These are phyloP conservation scores for Agrotis ipsilon DNA, from an alignment of 2,888 invertebrate genomes.

Conservation along the genomic window DNA sequence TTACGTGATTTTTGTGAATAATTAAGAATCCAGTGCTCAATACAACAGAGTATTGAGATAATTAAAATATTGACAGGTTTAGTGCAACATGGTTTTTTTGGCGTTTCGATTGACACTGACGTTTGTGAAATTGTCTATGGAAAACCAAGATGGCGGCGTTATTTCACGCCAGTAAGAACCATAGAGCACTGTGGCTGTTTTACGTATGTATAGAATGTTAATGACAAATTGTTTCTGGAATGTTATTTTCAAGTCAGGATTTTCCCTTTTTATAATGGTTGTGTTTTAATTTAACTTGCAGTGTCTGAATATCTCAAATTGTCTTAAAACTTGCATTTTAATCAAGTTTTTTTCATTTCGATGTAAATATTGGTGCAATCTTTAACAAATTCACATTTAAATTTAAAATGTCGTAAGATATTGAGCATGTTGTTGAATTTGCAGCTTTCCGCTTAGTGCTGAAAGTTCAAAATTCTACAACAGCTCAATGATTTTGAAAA, in stretches of 20 bases:
- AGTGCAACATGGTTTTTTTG: background rate
- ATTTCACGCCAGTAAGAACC: background rate
- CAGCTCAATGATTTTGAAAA: too few species aligned
- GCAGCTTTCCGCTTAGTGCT: too few species aligned
- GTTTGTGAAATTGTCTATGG: background rate
- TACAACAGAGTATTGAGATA: slow-evolving; percentile 46
- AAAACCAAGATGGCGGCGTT: background rate
- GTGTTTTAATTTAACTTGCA: slow-evolving; percentile 46
- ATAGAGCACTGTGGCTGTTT: slow-evolving; percentile 17
- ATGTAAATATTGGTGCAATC: slow-evolving; percentile 32
- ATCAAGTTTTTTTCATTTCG: background rate
- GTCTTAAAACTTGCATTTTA: background rate
- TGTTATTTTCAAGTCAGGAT: slow-evolving; percentile 26
- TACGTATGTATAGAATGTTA: slow-evolving; percentile 25
- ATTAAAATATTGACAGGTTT: slow-evolving; percentile 22
- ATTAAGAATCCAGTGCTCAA: slow-evolving; percentile 49
- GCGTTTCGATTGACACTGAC: background rate
- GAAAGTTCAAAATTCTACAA: too few species aligned
- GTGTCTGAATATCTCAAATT: slow-evolving; percentile 26
- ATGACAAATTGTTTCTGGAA: slow-evolving; percentile 27
- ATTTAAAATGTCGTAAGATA: too few species aligned
- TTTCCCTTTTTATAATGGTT: slow-evolving; percentile 38
- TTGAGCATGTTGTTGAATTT: too few species aligned
- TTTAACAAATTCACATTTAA: background rate
- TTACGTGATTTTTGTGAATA: slow-evolving; percentile 44